These are phyloP conservation scores for Ridgeia piscesae DNA, from an alignment of 1,140 invertebrate genomes.

Conservation along the genomic window DNA sequence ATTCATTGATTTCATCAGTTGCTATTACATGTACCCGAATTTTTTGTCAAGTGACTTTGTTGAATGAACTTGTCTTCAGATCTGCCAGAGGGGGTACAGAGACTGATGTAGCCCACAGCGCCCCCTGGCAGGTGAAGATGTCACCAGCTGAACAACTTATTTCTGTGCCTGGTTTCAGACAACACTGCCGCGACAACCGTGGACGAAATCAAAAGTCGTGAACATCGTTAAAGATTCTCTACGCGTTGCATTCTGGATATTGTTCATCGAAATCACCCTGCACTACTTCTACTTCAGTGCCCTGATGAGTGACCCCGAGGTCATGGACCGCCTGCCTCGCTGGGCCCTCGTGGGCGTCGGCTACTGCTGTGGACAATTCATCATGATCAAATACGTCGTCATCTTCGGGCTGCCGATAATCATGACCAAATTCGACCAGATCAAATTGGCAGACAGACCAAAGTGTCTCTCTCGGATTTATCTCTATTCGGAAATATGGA, in stretches of 20 bases:
- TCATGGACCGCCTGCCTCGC: slow-evolving; percentile 57
- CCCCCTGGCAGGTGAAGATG: too few species aligned
- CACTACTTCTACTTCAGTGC: slow-evolving; percentile 81
- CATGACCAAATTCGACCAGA: slow-evolving; percentile 74
- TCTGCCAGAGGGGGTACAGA: too few species aligned
- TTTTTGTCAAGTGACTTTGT: too few species aligned
- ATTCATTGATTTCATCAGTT: too few species aligned
- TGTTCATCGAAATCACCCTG: slow-evolving; percentile 70
- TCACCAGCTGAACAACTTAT: too few species aligned
- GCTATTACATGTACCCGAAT: too few species aligned
- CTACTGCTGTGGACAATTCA: slow-evolving; percentile 84
- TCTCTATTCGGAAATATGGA: slow-evolving; percentile 95
- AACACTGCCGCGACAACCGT: slow-evolving; percentile 47
- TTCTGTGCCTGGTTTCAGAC: slow-evolving; percentile 47
- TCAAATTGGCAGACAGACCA: slow-evolving; percentile 75
- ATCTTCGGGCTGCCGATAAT: slow-evolving; percentile 78
- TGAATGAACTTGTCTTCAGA: too few species aligned
- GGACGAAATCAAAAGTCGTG: slow-evolving; percentile 54
- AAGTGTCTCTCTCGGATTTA: slow-evolving; percentile 87
- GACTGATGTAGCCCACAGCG: too few species aligned
- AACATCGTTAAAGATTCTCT: slow-evolving; percentile 29
- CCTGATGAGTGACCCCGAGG: slow-evolving; percentile 55
- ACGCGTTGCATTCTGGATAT: slow-evolving; percentile 71
- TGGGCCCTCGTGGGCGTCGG: slow-evolving; percentile 82
- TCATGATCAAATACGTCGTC: slow-evolving; percentile 86